These are phyloP conservation scores for Bolinopsis microptera DNA, from an alignment of 37 sponge, comb jelly and placozoan genomes.

Conservation along the genomic window DNA sequence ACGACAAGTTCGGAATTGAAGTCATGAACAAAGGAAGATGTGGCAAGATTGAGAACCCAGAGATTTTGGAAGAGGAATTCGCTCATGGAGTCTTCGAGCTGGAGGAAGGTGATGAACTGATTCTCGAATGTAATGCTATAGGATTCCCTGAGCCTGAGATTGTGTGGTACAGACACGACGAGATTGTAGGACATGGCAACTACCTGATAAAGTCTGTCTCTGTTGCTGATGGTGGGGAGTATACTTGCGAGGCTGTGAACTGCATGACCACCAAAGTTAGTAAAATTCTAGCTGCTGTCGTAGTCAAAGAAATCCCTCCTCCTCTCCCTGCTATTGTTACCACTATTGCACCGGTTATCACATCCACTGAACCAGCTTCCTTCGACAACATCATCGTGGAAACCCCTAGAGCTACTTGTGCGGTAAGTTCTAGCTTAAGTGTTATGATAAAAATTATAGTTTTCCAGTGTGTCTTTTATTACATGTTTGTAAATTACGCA, in stretches of 20 bases:
- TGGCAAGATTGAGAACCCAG: neutral
- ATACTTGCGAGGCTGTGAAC: constrained; percentile 3
- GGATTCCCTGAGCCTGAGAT: constrained; percentile 1
- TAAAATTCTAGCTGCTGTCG: neutral
- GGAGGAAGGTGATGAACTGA: neutral
- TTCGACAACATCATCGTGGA: neutral
- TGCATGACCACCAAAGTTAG: neutral
- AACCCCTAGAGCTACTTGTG: neutral
- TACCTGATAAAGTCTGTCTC: neutral
- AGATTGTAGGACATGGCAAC: neutral
- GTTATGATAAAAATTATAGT: no score
- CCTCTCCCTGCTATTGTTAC: neutral
- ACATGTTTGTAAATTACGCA: no score
- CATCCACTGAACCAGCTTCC: neutral
- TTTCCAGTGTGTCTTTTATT: no score
- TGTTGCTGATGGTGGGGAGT: neutral
- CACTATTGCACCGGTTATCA: neutral
- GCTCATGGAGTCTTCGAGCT: neutral
- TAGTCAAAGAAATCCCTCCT: neutral
- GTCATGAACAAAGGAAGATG: constrained; percentile 10
- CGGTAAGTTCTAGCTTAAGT: no score
- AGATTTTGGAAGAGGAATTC: neutral
- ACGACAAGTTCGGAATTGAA: constrained; percentile 6
- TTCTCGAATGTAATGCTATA: neutral
- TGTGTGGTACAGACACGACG: neutral